These are phyloP conservation scores for Mirza zaza DNA, from an alignment of 2,113 vertebrate species.

Conservation along the genomic window DNA sequence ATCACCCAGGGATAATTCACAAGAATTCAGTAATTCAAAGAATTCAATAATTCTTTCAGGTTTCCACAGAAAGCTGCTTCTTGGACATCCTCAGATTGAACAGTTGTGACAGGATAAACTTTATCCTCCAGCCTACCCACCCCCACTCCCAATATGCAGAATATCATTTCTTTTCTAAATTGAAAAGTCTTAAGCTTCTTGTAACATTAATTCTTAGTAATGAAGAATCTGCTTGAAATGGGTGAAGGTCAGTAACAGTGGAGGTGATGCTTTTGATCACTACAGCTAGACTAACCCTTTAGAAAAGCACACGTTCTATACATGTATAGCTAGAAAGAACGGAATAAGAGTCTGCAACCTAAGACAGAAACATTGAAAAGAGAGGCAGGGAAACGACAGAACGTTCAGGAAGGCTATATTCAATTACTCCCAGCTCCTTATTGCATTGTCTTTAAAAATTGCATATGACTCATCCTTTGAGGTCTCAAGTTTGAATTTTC, in stretches of 20 bases:
- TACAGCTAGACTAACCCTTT: not conserved
- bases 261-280: not conserved
- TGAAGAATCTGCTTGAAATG: not conserved
- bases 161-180: not conserved
- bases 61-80: not conserved
- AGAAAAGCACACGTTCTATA: not conserved
- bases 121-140: not conserved
- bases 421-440: not conserved
- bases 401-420: not conserved
- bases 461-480: not conserved
- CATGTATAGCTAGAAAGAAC: not conserved
- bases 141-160: not conserved
- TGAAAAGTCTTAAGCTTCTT: not conserved
- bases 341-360: not conserved
- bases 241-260: not conserved
- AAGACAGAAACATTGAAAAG: not conserved
- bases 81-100: not conserved
- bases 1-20: not conserved
- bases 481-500: not conserved
- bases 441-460: not conserved
- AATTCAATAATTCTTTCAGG: not conserved
- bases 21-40: no score
- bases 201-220: not conserved
- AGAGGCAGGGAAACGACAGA: not conserved
- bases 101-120: not conserved